These are phyloP conservation scores for Chymomyza fuscimana DNA, from an alignment of 2,888 invertebrate species.

Conservation along the genomic window DNA sequence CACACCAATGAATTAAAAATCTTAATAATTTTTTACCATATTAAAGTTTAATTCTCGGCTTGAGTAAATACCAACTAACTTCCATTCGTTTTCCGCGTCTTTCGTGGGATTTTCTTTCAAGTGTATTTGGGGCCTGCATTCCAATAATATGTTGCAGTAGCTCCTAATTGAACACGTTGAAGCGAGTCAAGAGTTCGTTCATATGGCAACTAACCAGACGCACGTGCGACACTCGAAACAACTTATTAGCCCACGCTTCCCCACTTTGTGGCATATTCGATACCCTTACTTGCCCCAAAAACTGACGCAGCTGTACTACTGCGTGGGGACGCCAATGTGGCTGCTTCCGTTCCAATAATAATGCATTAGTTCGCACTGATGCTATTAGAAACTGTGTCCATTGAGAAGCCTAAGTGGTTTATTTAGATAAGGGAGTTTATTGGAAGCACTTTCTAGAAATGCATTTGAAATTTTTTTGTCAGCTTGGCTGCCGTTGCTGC, in stretches of 20 bases:
- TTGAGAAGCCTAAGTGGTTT: slow-evolving; percentile 61
- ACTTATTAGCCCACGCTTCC: slow-evolving; percentile 58
- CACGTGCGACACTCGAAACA: slow-evolving; percentile 69
- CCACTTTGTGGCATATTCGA: neutral
- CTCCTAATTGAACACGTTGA: neutral
- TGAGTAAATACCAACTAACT: no score
- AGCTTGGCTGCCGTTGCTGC: slow-evolving; percentile 39
- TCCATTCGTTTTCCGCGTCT: no score
- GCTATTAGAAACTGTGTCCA: slow-evolving; percentile 60
- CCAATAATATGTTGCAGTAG: neutral
- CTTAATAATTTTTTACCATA: no score
- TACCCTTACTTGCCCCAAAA: slow-evolving; percentile 29
- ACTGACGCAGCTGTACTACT: slow-evolving; percentile 39
- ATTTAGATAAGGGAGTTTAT: slow-evolving; percentile 60
- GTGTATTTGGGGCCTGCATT: no score
- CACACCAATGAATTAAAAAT: no score
- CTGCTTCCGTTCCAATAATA: slow-evolving; percentile 64
- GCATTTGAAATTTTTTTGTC: slow-evolving; percentile 62
- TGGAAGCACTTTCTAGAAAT: slow-evolving; percentile 52
- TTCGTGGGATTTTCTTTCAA: neutral
- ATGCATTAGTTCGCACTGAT: slow-evolving; percentile 69
- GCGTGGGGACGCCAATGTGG: slow-evolving; percentile 12
- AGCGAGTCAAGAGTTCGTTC: neutral
- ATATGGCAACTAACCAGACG: slow-evolving; percentile 34
- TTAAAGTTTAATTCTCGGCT: no score